These are phyloP conservation scores for Pseudomyrmex concolor DNA, from an alignment of 1,140 invertebrate species.

Conservation along the genomic window DNA sequence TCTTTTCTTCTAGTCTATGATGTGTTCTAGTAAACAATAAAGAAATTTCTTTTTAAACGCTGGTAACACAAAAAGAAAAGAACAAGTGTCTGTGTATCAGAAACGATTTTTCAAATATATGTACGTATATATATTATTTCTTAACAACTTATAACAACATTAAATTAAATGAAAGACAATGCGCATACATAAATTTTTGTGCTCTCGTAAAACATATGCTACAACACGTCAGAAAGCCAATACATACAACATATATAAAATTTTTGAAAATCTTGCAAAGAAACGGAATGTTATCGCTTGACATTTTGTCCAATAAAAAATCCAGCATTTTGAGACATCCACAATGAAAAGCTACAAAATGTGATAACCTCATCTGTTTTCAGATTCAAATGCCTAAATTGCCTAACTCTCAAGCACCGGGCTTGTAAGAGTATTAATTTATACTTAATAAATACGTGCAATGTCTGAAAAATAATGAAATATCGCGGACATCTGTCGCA, in stretches of 20 bases:
- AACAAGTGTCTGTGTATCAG: background rate
- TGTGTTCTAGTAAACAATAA: slow-evolving; percentile 7
- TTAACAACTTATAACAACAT: background rate
- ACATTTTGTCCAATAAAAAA: background rate
- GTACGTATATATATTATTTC: too few relatives aligned
- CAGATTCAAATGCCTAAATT: slow-evolving; percentile 82
- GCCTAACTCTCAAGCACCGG: slow-evolving; percentile 67
- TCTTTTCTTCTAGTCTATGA: too few relatives aligned
- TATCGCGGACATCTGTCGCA: slow-evolving; percentile 67
- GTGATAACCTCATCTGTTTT: slow-evolving; percentile 73
- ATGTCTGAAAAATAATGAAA: slow-evolving; percentile 44
- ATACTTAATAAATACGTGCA: slow-evolving; percentile 60
- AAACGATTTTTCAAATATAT: background rate
- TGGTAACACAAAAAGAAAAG: background rate
- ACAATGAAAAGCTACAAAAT: slow-evolving; percentile 29
- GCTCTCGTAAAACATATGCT: background rate
- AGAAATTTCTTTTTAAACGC: background rate
- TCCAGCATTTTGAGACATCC: too few relatives aligned
- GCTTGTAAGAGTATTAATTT: slow-evolving; percentile 77
- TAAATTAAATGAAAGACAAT: slow-evolving; percentile 26
- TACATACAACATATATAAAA: slow-evolving; percentile 19
- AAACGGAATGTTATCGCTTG: too few relatives aligned
- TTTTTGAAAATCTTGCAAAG: background rate
- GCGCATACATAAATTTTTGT: slow-evolving; percentile 13
- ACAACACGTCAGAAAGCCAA: slow-evolving; percentile 41